phyloP scores from a whole-genome alignment of 2,797 vertebrate genomes.

The Bradypodion pumilum region DNA sequence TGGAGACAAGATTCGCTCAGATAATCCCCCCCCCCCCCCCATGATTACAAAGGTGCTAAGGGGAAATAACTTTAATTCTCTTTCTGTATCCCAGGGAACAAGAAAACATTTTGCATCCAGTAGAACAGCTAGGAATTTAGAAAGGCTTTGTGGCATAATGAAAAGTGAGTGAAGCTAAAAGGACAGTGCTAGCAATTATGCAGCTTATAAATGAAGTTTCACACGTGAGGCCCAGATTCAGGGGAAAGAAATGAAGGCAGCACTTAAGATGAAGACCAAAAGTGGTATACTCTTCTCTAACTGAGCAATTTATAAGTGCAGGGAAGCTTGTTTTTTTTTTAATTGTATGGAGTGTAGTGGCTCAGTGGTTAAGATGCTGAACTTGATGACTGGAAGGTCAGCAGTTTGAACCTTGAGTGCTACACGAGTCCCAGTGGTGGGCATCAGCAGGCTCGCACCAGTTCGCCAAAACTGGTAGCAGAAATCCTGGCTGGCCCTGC shows the following conservation, averaged over 20 bases:
- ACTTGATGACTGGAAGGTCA: no score
- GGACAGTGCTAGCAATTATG: slow-evolving; percentile 31
- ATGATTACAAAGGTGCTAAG: slow-evolving; percentile 30
- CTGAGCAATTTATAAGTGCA: neutral
- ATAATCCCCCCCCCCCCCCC: slow-evolving; percentile 29
- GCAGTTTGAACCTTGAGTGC: no score
- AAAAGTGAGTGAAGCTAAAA: slow-evolving; percentile 41
- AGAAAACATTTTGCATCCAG: slow-evolving; percentile 27
- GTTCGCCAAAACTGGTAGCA: no score
- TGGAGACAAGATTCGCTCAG: slow-evolving; percentile 36
- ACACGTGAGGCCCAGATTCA: slow-evolving; percentile 37
- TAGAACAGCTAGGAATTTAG: slow-evolving; percentile 38
- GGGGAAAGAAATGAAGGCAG: slow-evolving; percentile 28
- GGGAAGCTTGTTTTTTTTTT: no score
- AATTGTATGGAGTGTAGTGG: no score
- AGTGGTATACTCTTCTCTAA: neutral
- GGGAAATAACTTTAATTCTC: slow-evolving; percentile 41
- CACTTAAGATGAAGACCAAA: neutral
- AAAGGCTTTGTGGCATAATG: slow-evolving; percentile 42
- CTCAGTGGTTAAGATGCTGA: no score
- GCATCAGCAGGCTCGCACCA: no score
- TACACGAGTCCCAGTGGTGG: no score
- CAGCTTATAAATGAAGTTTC: slow-evolving; percentile 43
- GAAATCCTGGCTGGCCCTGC: no score
- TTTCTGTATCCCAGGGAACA: slow-evolving; percentile 40